A percentile compares a stretch with the other conserved stretches of the same genome.
These are phyloP conservation scores for Andrena hattorfiana DNA, from an alignment of 2,888 invertebrate species.

Conservation along the genomic window DNA sequence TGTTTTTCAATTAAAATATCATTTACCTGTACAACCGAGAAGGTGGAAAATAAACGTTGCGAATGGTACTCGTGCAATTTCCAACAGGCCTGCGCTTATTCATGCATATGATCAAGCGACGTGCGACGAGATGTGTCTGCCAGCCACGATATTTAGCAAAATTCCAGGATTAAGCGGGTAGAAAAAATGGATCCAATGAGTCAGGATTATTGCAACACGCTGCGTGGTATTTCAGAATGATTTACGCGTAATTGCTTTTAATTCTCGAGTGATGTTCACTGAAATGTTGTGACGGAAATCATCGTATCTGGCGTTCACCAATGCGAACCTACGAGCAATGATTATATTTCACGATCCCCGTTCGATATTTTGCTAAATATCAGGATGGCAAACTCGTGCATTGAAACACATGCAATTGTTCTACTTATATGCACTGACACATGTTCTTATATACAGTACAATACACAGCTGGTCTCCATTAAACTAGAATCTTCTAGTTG, in stretches of 20 bases:
- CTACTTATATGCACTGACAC: slow-evolving; percentile 23
- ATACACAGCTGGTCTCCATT: too few relatives aligned
- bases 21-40: slow-evolving; percentile 6
- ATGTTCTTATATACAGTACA: neutral
- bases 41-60: neutral
- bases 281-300: slow-evolving; percentile 5
- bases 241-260: neutral
- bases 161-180: neutral
- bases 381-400: neutral
- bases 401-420: neutral
- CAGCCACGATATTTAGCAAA: slow-evolving; percentile 16
- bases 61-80: neutral
- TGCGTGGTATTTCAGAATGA: neutral
- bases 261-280: neutral
- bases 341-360: neutral
- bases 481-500: too few relatives aligned
- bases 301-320: too few relatives aligned
- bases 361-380: slow-evolving; percentile 15
- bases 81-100: slow-evolving; percentile 14
- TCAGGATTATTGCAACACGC: neutral
- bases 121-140: neutral
- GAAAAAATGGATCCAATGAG: neutral
- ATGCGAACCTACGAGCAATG: neutral
- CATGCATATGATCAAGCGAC: neutral
- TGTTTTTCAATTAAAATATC: neutral